Evolutionary conservation across 2,113 vertebrate species (phyloP), one percentile per base, ranked within the genome.

Genomic region (Solea senegalensis): DNA sequence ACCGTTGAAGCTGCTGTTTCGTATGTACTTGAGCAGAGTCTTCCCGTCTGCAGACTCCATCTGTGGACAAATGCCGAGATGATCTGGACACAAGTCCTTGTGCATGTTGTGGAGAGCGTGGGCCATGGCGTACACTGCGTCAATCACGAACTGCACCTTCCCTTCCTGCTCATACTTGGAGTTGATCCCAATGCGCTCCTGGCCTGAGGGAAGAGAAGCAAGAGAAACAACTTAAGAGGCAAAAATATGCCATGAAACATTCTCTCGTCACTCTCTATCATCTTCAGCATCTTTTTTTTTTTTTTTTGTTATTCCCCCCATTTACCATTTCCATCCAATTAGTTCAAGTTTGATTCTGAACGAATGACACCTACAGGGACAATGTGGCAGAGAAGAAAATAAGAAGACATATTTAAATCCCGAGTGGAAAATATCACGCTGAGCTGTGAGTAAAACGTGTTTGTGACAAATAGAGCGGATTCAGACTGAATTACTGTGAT

Each of bases 61-160:
- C n/a, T 83, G 88, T 14, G 84, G 86, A 81, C 92, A 93, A 26
- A 93, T 54, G 12, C 83, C 85, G 41, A 90, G 84, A 51, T 85
- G 84, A 63, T 92, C 90, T 2, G 92, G 90, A 60, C 92, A 93
- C n/a, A 92, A 63, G 64, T 92, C 92, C 57, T 81, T 83, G 55
- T 92, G 92, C 91, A 93, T 92, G 88, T 67, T 88, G 85, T 93
- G 92, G 1, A 93, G 86, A 7, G 92, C 91, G 73, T 93, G 92
- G 62, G 92, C 92, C 88, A 93, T 89, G 71, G 91, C 72, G n/a
- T 92, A 92, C 56, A 93, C 90, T 0, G 90, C 90, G 53, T 93
- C 92, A 60, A 92, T 92, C 82, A 93, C 92, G 80, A 92, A 93
- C 83, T 93, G 92, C 70, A 93, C 92, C 80, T 93, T 93, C 63